Base-by-base conservation (phyloP, 2,113 vertebrate genomes). In the Microcebus tavaratra region DNA sequence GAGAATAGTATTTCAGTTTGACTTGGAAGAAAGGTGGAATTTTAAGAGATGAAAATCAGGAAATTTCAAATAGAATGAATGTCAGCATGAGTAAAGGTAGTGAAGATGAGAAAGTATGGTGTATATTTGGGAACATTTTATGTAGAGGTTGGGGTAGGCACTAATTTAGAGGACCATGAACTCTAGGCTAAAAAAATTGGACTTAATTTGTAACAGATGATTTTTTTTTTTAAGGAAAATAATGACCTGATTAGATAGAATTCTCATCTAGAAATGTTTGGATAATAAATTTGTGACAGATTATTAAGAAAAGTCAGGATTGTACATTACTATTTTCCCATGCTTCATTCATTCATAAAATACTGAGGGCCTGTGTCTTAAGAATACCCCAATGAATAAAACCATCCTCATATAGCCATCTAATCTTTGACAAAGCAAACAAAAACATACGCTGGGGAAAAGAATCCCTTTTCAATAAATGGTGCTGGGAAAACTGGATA, bases 1-100 rank as follows among this genome's bases (percentile, higher is more conserved):
- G 42, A 95, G 96, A 94, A 76, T 34, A 84, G 8, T 76, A 88
- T 95, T 96, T 97, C 36, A 63, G 8, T 95, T 95, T 82, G 18
- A 89, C 15, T 83, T 95, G 9, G 81, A 96, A 31, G 34, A 95
- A 79, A 31, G 34, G 25, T 93, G 1, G 23, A 75, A 70, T 95
- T 95, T 94, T 6, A 91, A 21, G 76, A 87, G 59, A n/a, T 89
- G 34, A 90, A 96, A 91, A 83, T 90, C 50, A 90, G 76, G 79
- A 88, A 78, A 91, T 79, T 96, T 89, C n/a, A 92, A 72, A 73
- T 80, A 87, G 48, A 79, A 48, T 83, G 39, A 91, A 39, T 95
- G 70, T 93, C 53, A 90, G 29, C 63, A 81, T 78, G 48, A 86
- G 36, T 86, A 92, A 92, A 96, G 36, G 61, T 75, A 91, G 76